A percentile compares a stretch with the other conserved stretches of the same genome.
Conservation (phyloP, 2,888 invertebrate species). For the Trachelus stipa region DNA sequence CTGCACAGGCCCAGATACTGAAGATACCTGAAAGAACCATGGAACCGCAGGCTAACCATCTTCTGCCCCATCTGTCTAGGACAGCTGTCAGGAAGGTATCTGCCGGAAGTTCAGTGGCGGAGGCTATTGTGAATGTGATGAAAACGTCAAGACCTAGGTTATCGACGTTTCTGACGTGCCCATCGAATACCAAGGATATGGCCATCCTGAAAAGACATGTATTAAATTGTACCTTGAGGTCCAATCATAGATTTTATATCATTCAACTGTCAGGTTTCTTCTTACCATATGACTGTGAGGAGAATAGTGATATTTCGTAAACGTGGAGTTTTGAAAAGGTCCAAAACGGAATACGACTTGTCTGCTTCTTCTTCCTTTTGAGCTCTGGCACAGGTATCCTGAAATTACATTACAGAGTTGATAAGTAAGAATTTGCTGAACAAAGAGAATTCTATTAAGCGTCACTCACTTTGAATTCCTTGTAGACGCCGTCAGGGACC, state of each 20-base stretch:
- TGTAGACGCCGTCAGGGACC: conserved; percentile 80
- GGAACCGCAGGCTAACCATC: conserved; percentile 87
- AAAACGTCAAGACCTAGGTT: conserved; percentile 86
- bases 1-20: conserved; percentile 80
- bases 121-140: conserved; percentile 85
- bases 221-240: background rate
- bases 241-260: background rate
- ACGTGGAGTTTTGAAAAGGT: conserved; percentile 83
- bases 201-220: conserved; percentile 72
- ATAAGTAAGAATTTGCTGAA: background rate
- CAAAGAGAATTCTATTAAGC: background rate
- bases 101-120: conserved; percentile 86
- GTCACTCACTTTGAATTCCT: conserved; percentile 76
- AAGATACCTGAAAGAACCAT: conserved; percentile 85
- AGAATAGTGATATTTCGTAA: conserved; percentile 81
- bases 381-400: conserved; percentile 72
- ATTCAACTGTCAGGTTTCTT: background rate
- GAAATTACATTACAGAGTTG: conserved; percentile 9
- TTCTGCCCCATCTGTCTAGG: conserved; percentile 83
- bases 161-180: conserved; percentile 89
- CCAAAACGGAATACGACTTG: conserved; percentile 81
- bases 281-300: conserved; percentile 82
- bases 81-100: conserved; percentile 84
- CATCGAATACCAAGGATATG: conserved; percentile 89
- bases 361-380: conserved; percentile 79